A percentile compares a stretch with the other conserved stretches of the same genome.
phyloP scores from a whole-genome alignment of 1,140 invertebrate genomes.

The Pogonus chalceus region DNA sequence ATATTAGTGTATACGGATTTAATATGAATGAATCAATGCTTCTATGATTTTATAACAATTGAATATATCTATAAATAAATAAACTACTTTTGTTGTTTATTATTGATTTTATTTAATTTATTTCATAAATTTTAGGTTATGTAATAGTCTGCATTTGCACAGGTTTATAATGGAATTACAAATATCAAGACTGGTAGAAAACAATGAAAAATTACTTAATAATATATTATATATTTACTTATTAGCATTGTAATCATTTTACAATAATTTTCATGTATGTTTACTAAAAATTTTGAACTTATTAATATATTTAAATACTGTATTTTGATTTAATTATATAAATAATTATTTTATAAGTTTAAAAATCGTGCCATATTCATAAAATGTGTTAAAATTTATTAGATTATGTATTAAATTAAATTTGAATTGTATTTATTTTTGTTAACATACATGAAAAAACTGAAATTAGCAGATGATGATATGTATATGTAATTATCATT shows the following conservation, averaged over 20 bases:
- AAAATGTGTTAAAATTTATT: background rate
- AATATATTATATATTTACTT: background rate
- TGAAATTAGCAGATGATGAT: background rate
- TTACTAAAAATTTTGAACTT: background rate
- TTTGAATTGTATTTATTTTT: no score
- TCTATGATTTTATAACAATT: background rate
- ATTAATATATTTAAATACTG: background rate
- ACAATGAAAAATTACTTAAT: slow-evolving; percentile 2
- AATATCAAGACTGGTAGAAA: slow-evolving; percentile 3
- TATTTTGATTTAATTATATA: background rate
- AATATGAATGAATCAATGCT: background rate
- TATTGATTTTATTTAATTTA: background rate
- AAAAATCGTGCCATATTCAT: background rate
- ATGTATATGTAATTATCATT: background rate
- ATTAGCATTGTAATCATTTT: background rate
- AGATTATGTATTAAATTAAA: no score
- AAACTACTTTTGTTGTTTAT: background rate
- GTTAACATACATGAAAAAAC: background rate
- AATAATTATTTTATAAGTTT: background rate
- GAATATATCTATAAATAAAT: background rate
- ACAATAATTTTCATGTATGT: background rate
- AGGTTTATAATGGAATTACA: background rate
- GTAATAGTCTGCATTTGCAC: slow-evolving; percentile 3
- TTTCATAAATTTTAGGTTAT: background rate
- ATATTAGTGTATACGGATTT: slow-evolving; percentile 1